These are phyloP conservation scores for Helicolenus hilgendorfi DNA, from an alignment of 2,797 vertebrate species.

Conservation along the genomic window DNA sequence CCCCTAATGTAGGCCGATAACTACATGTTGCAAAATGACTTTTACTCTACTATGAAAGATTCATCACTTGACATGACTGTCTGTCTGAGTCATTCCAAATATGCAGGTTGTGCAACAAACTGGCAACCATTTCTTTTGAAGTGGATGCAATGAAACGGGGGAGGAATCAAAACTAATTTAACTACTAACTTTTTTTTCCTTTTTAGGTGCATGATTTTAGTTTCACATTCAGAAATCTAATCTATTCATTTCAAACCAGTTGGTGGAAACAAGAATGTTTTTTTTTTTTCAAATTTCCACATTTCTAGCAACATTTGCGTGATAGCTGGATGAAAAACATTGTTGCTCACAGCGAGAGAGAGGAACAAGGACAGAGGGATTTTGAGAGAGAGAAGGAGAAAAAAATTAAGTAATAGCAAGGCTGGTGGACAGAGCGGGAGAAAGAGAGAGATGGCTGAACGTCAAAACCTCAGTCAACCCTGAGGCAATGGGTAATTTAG, in stretches of 20 bases:
- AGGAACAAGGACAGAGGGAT: constrained; percentile 23
- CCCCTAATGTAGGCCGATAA: too few relatives aligned
- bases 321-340: constrained; percentile 24
- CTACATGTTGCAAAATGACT: too few relatives aligned
- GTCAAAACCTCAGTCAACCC: constrained; percentile 70
- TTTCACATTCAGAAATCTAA: not conserved
- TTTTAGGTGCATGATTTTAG: not conserved
- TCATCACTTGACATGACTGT: too few relatives aligned
- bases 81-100: too few relatives aligned
- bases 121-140: too few relatives aligned
- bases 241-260: not conserved
- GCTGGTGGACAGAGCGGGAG: not conserved
- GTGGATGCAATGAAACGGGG: too few relatives aligned
- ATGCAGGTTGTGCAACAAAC: too few relatives aligned
- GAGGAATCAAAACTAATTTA: not conserved
- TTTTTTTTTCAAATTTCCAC: constrained; percentile 13
- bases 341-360: constrained; percentile 12
- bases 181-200: too few relatives aligned
- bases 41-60: too few relatives aligned
- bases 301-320: constrained; percentile 5
- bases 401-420: constrained; percentile 16
- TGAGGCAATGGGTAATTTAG: constrained; percentile 70
- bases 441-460: constrained; percentile 31
- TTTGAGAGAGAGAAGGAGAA: not conserved
- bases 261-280: not conserved